A percentile compares a stretch with the other conserved stretches of the same genome.
Conservation (phyloP, 2,888 invertebrate species). For the Drosophila hawaiiensis region DNA sequence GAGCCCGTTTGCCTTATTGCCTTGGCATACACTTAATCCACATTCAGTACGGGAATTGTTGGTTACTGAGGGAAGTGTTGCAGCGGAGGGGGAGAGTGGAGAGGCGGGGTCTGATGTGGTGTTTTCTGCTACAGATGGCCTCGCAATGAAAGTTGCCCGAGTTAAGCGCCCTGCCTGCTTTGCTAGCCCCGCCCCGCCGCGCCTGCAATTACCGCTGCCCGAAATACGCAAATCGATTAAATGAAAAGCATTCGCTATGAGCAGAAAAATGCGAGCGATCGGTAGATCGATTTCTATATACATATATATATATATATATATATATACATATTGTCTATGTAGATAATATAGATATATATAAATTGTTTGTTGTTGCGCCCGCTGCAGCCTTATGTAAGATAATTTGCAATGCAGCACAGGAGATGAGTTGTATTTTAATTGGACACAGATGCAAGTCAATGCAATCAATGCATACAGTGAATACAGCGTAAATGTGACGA, state of each 20-base stretch:
- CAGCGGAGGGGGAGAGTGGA: not conserved
- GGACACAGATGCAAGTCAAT: constrained; percentile 41
- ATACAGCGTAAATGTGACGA: constrained; percentile 30
- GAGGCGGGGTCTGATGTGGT: not conserved
- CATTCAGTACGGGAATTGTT: constrained; percentile 54
- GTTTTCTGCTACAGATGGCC: constrained; percentile 31
- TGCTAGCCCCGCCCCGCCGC: not conserved
- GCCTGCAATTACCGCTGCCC: constrained; percentile 72
- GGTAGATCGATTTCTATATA: constrained; percentile 15
- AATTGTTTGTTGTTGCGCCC: constrained; percentile 13
- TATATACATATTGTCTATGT: not conserved
- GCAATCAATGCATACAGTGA: constrained; percentile 9
- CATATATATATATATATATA: constrained; percentile 6
- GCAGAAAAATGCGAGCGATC: constrained; percentile 10
- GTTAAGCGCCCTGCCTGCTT: constrained; percentile 28
- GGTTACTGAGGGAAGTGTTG: not conserved
- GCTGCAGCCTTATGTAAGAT: constrained; percentile 67
- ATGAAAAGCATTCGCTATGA: constrained; percentile 48
- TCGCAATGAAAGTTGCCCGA: constrained; percentile 72
- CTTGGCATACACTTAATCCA: constrained; percentile 79
- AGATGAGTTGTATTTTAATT: constrained; percentile 77
- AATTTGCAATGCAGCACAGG: constrained; percentile 78
- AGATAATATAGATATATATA: constrained; percentile 1
- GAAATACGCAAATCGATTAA: constrained; percentile 79
- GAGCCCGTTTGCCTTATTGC: constrained; percentile 57